Evolutionary conservation across 2,113 vertebrate species (phyloP).

Genomic region (Micromys minutus): DNA sequence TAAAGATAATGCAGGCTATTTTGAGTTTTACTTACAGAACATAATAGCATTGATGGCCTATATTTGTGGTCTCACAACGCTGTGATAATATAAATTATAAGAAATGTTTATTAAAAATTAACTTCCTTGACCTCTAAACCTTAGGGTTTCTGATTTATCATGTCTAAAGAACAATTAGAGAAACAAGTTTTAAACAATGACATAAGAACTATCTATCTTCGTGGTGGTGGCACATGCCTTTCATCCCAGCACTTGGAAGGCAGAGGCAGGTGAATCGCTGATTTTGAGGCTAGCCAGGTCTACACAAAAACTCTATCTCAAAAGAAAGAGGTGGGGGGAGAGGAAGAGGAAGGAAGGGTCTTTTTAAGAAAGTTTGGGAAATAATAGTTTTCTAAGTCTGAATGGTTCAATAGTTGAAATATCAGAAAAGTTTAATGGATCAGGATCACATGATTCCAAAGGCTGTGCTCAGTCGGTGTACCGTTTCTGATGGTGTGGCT

Average conservation of each 20-base stretch:
- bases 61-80: conserved; percentile 14
- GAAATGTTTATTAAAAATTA: conserved; percentile 50
- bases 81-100: conserved; percentile 45
- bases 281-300: neutral
- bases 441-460: neutral
- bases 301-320: neutral
- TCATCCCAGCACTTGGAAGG: neutral
- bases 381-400: conserved; percentile 7
- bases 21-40: conserved; percentile 37
- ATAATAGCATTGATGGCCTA: neutral
- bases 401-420: neutral
- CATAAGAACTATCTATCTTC: neutral
- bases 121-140: conserved; percentile 3
- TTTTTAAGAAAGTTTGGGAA: neutral
- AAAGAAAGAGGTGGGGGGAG: neutral
- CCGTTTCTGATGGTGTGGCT: neutral
- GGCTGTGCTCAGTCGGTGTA: neutral
- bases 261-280: neutral
- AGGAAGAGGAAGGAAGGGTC: too few relatives aligned
- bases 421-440: conserved; percentile 30
- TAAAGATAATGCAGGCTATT: conserved; percentile 11
- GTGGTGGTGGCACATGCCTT: neutral
- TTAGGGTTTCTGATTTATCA: conserved; percentile 54
- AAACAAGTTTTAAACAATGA: conserved; percentile 40
- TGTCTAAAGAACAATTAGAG: neutral